Base-by-base conservation (phyloP, 2,888 invertebrate species). In the Leptopilina drosophilae region DNA sequence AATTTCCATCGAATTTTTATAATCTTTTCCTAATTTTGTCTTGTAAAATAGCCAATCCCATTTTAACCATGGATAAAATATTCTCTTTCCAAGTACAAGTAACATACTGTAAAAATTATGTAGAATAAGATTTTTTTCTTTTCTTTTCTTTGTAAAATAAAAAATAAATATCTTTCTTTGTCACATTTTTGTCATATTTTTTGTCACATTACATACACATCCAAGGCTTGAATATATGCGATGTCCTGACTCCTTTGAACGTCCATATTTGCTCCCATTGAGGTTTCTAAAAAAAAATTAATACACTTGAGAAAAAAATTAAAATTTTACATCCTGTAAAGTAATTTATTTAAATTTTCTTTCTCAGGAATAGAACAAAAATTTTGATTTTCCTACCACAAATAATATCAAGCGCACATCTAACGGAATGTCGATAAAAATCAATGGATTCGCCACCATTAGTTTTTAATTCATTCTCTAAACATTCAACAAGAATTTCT, bases 251-350 rank as follows among this genome's bases (percentile, higher is more conserved):
- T 89, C 49, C 92, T 91, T 87, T 93, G 93, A 8, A 93, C 92
- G 85, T 93, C 91, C 9, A 95, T 90, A 76, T 92, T 88, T 2
- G 93, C 92, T 0, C 95, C 95, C 95, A 95, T 95, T 1, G 95
- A 95, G 6, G 95, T 95, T 88, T 95, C 94, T 92, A 88, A 79
- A 88, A 79, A 89, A 90, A 75, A 49, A n/a, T n/a, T 81, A 46
- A 9, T 11, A 33, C 5, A 26, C 7, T 33, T 33, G 42, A 42
- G 0, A 42, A 42, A 15, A 62, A 20, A 26, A 62, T 59, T 2
- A 33, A 2, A 33, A 2, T 59, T 59, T 59, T 0, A 7, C 8
- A 8, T 8, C 42, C 42, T 42, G 1, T 7, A 42, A 5, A 42
- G 42, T 8, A 42, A 7, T 7, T 8, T 42, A 5, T 42, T 7